A percentile compares a stretch with the other conserved stretches of the same genome.
These are phyloP conservation scores for Megalonaias nervosa DNA, from an alignment of 1,140 invertebrate species.

Conservation along the genomic window DNA sequence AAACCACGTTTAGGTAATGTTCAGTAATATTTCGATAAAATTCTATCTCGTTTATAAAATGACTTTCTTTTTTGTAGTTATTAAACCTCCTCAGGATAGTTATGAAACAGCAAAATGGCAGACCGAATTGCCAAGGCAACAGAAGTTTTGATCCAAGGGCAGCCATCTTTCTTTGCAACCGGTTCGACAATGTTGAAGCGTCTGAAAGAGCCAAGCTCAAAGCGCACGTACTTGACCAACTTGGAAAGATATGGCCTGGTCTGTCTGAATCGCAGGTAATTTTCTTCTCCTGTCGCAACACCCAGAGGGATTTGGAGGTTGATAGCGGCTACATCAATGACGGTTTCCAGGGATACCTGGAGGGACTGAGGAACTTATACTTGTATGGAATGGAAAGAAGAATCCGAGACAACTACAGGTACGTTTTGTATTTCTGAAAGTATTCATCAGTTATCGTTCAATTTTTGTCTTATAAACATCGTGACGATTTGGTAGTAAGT, in stretches of 20 bases:
- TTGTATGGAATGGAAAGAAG: constrained; percentile 25
- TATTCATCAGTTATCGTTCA: no score
- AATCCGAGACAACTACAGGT: constrained; percentile 47
- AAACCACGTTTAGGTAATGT: no score
- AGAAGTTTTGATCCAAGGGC: constrained; percentile 41
- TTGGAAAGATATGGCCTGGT: constrained; percentile 49
- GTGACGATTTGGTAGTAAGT: no score
- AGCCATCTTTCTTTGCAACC: constrained; percentile 54
- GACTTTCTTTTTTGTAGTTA: no score
- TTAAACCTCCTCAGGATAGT: no score
- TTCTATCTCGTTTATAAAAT: no score
- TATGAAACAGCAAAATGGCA: no score
- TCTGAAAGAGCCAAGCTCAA: constrained; percentile 38
- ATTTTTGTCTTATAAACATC: no score
- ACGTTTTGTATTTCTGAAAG: background rate
- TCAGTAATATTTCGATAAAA: no score
- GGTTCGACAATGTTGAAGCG: constrained; percentile 48
- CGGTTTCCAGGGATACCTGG: constrained; percentile 28
- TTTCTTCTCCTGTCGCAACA: constrained; percentile 46
- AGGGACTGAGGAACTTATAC: constrained; percentile 40
- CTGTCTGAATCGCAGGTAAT: constrained; percentile 34
- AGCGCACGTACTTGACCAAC: constrained; percentile 35
- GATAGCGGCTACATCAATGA: constrained; percentile 27
- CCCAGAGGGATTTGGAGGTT: constrained; percentile 20
- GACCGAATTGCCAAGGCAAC: no score